A percentile compares a stretch with the other conserved stretches of the same genome.
Conservation (phyloP, 2,888 invertebrate genomes). For the Coleophora deauratella region DNA sequence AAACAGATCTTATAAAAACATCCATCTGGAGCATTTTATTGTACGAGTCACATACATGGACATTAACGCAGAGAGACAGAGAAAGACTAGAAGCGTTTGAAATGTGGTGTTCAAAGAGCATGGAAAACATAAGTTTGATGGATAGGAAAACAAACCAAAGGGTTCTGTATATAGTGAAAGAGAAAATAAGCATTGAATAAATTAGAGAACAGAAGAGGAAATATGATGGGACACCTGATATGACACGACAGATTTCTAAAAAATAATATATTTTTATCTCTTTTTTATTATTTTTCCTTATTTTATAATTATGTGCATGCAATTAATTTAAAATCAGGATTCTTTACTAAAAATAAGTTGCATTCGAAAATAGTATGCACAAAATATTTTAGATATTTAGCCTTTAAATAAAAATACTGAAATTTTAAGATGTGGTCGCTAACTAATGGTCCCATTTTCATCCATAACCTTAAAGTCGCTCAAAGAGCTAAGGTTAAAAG, state of each 20-base stretch:
- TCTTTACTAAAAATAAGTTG: too few species aligned
- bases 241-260: background rate
- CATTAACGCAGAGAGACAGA: background rate
- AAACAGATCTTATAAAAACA: background rate
- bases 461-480: too few species aligned
- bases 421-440: too few species aligned
- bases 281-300: too few species aligned
- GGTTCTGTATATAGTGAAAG: background rate
- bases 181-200: background rate
- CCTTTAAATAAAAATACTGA: too few species aligned
- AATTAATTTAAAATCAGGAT: too few species aligned
- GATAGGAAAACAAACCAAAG: background rate
- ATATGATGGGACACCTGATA: background rate
- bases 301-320: too few species aligned
- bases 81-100: background rate
- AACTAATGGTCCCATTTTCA: too few species aligned
- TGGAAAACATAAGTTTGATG: background rate
- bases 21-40: background rate
- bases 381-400: too few species aligned
- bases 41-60: background rate
- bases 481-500: too few species aligned
- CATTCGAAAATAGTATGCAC: too few species aligned
- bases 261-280: too few species aligned
- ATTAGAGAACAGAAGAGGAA: background rate
- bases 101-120: background rate